phyloP scores from a whole-genome alignment of 2,113 vertebrate species.

The Porphyrio hochstetteri region DNA sequence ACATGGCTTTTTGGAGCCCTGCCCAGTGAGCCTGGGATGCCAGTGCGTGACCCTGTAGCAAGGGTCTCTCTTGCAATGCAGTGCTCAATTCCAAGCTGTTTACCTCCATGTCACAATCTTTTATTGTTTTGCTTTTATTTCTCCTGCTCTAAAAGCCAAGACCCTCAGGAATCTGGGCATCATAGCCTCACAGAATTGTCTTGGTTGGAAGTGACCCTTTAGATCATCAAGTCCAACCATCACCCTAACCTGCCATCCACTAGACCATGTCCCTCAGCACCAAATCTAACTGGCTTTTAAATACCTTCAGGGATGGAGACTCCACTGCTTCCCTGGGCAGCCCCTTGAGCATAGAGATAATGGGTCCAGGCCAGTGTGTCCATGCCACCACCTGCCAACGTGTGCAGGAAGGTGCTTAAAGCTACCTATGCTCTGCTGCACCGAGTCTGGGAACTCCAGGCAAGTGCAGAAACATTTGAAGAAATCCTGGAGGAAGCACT shows the following conservation, averaged over 20 bases:
- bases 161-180: not conserved
- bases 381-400: fast-evolving
- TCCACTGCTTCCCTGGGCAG: not conserved
- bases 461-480: not conserved
- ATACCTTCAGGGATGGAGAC: no score
- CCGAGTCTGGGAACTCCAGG: not conserved
- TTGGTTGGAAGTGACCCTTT: no score
- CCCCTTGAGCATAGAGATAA: not conserved
- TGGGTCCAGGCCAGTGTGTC: fast-evolving
- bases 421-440: not conserved
- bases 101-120: fast-evolving
- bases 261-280: no score
- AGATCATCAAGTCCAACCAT: no score
- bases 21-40: not conserved
- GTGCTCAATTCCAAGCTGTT: not conserved
- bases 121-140: not conserved
- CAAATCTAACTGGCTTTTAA: no score
- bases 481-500: not conserved
- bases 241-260: no score
- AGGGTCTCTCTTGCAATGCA: not conserved
- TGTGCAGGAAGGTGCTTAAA: not conserved
- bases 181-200: not conserved
- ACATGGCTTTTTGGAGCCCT: not conserved
- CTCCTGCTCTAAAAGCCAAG: not conserved
- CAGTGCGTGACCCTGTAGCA: not conserved